Conservation (phyloP, 2,888 invertebrate genomes). For the Meliscaeva auricollis region DNA sequence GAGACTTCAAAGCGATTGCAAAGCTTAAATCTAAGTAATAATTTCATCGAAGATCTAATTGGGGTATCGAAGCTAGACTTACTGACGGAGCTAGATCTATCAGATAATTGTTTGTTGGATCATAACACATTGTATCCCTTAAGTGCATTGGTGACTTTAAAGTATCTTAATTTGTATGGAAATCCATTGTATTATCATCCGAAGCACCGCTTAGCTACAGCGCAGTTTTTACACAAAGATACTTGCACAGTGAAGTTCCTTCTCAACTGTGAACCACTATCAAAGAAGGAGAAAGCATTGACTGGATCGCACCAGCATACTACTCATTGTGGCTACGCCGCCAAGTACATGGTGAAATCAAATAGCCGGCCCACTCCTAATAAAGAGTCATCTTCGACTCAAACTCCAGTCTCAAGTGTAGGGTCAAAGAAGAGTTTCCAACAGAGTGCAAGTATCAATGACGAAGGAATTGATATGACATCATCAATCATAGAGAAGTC, state of each 20-base stretch:
- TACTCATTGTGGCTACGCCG: conserved; percentile 46
- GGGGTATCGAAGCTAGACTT: conserved; percentile 86
- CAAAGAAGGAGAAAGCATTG: conserved; percentile 85
- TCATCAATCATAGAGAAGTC: conserved; percentile 78
- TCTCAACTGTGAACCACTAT: conserved; percentile 85
- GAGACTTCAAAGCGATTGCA: conserved; percentile 86
- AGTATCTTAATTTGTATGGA: conserved; percentile 86
- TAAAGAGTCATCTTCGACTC: conserved; percentile 46
- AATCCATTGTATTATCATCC: conserved; percentile 88
- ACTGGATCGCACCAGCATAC: conserved; percentile 83
- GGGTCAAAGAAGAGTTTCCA: conserved; percentile 79
- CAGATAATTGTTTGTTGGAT: conserved; percentile 87
- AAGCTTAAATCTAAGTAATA: conserved; percentile 87
- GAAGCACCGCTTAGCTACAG: conserved; percentile 85
- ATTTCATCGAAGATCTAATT: conserved; percentile 87
- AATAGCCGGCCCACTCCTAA: conserved; percentile 76
- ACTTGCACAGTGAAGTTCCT: conserved; percentile 86
- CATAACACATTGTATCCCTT: conserved; percentile 86
- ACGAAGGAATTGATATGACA: conserved; percentile 39
- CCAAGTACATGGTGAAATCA: conserved; percentile 46
- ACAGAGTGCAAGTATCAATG: conserved; percentile 60
- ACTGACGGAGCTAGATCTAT: conserved; percentile 87
- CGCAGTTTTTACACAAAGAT: conserved; percentile 86
- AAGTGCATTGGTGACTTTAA: conserved; percentile 85
- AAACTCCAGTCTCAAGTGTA: conserved; percentile 82